These are phyloP conservation scores for Harpagoxenus sublaevis DNA, from an alignment of 2,888 invertebrate genomes.

Conservation along the genomic window DNA sequence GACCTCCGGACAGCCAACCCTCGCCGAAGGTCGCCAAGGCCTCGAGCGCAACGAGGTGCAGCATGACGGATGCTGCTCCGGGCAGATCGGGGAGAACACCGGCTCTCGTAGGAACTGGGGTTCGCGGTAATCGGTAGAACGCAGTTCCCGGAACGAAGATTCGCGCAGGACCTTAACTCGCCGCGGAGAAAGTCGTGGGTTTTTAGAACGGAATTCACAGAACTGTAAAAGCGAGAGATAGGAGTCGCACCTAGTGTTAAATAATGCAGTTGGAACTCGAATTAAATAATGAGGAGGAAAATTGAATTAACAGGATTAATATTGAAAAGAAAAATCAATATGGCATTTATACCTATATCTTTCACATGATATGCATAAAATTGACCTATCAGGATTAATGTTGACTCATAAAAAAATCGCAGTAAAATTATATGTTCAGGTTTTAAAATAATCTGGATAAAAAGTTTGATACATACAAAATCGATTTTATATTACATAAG, in stretches of 20 bases:
- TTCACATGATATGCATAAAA: background rate
- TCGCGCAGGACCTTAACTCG: slow-evolving; percentile 19
- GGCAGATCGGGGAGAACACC: background rate
- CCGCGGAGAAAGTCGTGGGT: slow-evolving; percentile 26
- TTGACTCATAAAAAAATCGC: background rate
- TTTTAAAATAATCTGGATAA: background rate
- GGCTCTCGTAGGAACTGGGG: background rate
- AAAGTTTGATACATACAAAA: background rate
- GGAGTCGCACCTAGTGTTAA: background rate
- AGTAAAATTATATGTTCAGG: background rate
- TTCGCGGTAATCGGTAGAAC: slow-evolving; percentile 27
- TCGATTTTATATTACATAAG: background rate
- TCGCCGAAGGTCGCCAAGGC: slow-evolving; percentile 45
- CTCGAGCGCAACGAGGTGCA: slow-evolving; percentile 18
- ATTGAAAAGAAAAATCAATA: background rate
- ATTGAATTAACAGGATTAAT: background rate
- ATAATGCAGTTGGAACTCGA: background rate
- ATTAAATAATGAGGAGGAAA: slow-evolving; percentile 12
- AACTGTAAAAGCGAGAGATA: background rate
- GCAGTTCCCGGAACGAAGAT: slow-evolving; percentile 3
- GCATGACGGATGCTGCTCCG: slow-evolving; percentile 28
- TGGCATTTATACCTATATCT: background rate
- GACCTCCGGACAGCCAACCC: slow-evolving; percentile 38
- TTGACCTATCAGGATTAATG: background rate
- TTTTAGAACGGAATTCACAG: background rate